Percentiles rank a stretch among this genome's conserved stretches.
phyloP scores from a whole-genome alignment of 2,113 vertebrate species.

The Regulus satrapa region DNA sequence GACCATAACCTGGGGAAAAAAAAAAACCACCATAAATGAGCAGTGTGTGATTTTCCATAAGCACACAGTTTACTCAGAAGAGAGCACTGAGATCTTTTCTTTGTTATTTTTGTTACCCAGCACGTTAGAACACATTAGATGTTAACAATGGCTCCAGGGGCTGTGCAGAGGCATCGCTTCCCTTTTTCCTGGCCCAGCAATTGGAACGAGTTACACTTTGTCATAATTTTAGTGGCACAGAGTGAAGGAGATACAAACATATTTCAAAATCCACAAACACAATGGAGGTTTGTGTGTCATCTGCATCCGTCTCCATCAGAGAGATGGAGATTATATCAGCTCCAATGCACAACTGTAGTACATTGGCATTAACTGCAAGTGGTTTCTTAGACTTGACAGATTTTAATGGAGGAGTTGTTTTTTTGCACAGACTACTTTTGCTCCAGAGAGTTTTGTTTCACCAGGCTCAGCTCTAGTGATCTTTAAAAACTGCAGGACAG shows the following conservation, averaged over 20 bases:
- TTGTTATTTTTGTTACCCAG: background rate
- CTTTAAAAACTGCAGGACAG: background rate
- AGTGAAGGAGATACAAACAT: background rate
- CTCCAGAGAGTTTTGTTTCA: background rate
- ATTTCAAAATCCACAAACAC: background rate
- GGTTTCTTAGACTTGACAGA: background rate
- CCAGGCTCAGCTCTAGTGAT: background rate
- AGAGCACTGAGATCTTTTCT: background rate
- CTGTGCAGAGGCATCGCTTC: background rate
- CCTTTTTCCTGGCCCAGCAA: background rate
- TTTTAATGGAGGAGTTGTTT: background rate
- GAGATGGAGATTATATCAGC: background rate
- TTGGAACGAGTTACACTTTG: background rate
- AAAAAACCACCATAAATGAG: background rate
- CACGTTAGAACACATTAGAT: background rate
- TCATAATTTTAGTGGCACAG: background rate
- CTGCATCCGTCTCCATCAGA: background rate
- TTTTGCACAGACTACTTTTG: background rate
- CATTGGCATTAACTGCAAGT: background rate
- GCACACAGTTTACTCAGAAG: background rate
- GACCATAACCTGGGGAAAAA: constrained; percentile 81
- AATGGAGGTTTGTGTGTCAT: background rate
- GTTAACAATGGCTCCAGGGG: background rate
- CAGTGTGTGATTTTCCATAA: background rate
- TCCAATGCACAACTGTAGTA: background rate